Conservation (phyloP, 2,888 invertebrate species). For the Brenthis ino region DNA sequence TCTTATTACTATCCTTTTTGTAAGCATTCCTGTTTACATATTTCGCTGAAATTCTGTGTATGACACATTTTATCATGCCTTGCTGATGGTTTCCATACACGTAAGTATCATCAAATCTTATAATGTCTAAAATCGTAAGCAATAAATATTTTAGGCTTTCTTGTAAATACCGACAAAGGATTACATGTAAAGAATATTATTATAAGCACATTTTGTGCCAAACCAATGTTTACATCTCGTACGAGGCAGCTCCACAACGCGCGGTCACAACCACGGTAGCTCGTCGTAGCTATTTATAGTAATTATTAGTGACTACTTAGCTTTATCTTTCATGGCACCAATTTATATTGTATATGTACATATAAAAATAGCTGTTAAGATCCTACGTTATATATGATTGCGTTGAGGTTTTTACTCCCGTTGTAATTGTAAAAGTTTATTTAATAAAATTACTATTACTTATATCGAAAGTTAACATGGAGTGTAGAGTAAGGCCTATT, state of each 20-base stretch:
- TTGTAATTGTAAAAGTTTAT: conserved; percentile 80
- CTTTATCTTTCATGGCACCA: conserved; percentile 51
- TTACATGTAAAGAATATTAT: conserved; percentile 43
- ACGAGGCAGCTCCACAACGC: conserved; percentile 23
- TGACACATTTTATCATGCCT: conserved; percentile 53
- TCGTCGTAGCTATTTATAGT: conserved; percentile 20
- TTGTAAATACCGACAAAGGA: conserved; percentile 56
- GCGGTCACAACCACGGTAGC: conserved; percentile 32
- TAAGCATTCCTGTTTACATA: conserved; percentile 66
- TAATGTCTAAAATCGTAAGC: conserved; percentile 50
- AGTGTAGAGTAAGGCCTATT: conserved; percentile 60
- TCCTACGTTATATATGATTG: conserved; percentile 54
- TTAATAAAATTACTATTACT: conserved; percentile 50
- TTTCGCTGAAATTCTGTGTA: conserved; percentile 40
- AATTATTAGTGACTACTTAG: conserved; percentile 17
- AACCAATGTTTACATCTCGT: conserved; percentile 49
- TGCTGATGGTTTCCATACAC: conserved; percentile 51
- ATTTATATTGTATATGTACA: conserved; percentile 63
- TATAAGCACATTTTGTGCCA: conserved; percentile 71
- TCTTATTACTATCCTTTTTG: conserved; percentile 57
- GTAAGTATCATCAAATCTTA: background rate
- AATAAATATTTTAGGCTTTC: conserved; percentile 71
- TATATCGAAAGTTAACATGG: conserved; percentile 60
- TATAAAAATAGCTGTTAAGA: conserved; percentile 61
- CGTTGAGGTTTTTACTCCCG: conserved; percentile 74